Evolutionary conservation across 2,797 vertebrate genomes (phyloP).

Genomic region (Acropternis orthonyx): DNA sequence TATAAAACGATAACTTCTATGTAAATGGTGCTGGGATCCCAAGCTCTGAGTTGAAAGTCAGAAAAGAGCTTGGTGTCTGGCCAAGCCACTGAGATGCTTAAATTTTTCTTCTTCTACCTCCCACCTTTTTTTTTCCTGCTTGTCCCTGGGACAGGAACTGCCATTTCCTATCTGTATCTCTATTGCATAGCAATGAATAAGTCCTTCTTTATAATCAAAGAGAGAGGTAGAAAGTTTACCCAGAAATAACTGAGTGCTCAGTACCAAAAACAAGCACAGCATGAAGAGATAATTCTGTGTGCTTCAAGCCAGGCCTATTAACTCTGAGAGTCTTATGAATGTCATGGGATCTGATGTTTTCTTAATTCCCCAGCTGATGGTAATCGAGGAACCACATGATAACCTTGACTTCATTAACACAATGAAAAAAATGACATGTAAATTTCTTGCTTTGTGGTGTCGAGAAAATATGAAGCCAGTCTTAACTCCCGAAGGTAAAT

Average conservation of each 20-base stretch:
- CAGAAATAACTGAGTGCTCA: not conserved
- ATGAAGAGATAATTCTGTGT: not conserved
- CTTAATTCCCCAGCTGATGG: not conserved
- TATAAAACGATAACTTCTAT: not conserved
- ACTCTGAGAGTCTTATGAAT: constrained; percentile 11
- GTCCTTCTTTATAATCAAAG: not conserved
- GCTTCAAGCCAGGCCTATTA: not conserved
- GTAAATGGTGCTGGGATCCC: not conserved
- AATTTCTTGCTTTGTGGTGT: not conserved
- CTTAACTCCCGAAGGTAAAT: not conserved
- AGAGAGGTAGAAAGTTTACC: not conserved
- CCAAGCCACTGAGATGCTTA: not conserved
- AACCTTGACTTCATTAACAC: not conserved
- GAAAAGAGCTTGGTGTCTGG: not conserved
- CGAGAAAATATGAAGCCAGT: not conserved
- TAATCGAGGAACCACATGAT: constrained; percentile 15
- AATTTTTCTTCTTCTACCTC: not conserved
- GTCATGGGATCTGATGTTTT: constrained; percentile 16
- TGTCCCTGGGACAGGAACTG: not conserved
- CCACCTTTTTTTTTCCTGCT: not conserved
- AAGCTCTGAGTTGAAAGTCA: not conserved
- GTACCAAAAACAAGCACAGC: not conserved
- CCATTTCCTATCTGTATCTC: constrained; percentile 9
- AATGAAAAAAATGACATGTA: not conserved
- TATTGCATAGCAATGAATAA: not conserved